Base-by-base conservation (phyloP, 2,888 invertebrate genomes). In the Cistogaster globosa region DNA sequence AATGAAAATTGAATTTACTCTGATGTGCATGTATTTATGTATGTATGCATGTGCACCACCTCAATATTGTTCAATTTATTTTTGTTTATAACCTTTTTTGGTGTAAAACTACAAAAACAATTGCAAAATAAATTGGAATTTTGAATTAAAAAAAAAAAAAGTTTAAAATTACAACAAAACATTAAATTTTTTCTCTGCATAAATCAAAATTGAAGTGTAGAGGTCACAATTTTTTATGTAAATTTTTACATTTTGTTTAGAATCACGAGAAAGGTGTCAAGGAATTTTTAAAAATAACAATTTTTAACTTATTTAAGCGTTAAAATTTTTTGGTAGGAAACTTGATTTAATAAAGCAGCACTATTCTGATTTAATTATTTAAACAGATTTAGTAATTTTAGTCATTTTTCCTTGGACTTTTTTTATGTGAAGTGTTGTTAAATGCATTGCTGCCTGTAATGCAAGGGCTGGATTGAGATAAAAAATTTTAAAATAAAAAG, bases 201-300 rank as follows among this genome's bases (percentile, higher is more conserved):
- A 26, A 68, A 67, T 20, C 22, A 71, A 26, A 71, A 79, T 65
- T 79, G 57, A 72, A 79, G 71, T 57, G 71, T 79, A 79, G 71
- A 79, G 79, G 79, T 79, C 48, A 71, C 57, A 38, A 7, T 65
- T 71, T 63, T 77, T 69, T 71, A 20, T 72, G 55, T 65, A 62
- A 26, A 55, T 55, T 77, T 51, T 77, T 48, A 20, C 20, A 20
- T 55, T 60, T 71, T 57, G 55, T 71, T 71, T 16, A 38, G 63
- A 57, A 71, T 63, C 18, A 11, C 53, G 2, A 42, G 71, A 26
- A 79, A 71, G 71, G 79, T 79, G 79, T 79, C 79, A 79, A 71
- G 79, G 79, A 79, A 65, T 57, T 71, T 71, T 55, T 20, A 6
- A 60, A 38, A 2, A 67, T n/a, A 75, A 42, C 38, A 63, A 60